Evolutionary conservation across 2,113 vertebrate genomes (phyloP).

Genomic region (Anolis carolinensis): DNA sequence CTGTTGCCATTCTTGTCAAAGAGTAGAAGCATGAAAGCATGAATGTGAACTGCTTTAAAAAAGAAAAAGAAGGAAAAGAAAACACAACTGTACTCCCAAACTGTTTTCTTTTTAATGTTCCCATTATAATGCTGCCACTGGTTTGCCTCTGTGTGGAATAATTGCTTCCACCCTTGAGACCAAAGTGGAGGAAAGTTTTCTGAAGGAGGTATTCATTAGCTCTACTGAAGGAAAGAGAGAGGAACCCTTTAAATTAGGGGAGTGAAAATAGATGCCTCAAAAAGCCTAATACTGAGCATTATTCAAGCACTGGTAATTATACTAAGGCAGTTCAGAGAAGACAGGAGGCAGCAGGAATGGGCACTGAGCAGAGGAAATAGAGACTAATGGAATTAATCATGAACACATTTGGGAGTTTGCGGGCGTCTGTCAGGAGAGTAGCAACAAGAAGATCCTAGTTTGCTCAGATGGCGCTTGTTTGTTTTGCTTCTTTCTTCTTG

Average conservation of each 20-base stretch:
- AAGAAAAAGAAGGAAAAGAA: neutral
- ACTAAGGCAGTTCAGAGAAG: neutral
- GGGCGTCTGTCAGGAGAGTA: neutral
- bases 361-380: neutral
- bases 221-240: neutral
- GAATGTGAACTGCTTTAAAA: neutral
- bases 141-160: neutral
- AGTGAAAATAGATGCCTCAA: neutral
- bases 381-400: conserved; percentile 8
- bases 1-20: neutral
- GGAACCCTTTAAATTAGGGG: neutral
- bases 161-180: neutral
- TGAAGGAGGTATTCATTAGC: neutral
- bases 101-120: neutral
- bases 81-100: neutral
- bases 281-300: neutral
- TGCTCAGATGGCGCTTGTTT: neutral
- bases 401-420: neutral
- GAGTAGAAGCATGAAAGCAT: neutral
- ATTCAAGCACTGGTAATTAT: neutral
- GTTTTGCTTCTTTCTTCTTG: neutral
- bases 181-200: neutral
- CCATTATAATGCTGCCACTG: neutral
- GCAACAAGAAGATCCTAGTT: neutral
- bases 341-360: neutral